Base-by-base conservation (phyloP, 2,888 invertebrate species). In the Hipparchia semele region DNA sequence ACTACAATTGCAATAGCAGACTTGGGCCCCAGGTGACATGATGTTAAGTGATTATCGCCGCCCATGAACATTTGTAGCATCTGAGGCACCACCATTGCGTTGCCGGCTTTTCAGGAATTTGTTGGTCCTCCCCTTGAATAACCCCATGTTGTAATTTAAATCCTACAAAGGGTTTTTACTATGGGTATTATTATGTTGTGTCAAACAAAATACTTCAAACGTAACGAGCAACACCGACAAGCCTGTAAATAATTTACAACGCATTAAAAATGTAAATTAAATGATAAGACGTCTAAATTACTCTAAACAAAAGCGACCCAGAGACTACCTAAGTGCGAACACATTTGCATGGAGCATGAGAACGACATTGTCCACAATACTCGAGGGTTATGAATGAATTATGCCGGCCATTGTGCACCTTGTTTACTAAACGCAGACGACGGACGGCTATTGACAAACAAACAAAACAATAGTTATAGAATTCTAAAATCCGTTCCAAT, bases 371-470 rank as follows among this genome's bases (percentile, higher is more conserved):
- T 60, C 68, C 77, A 64, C 65, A 74, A 76, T 68, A 69, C 64
- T 68, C 74, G 62, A 73, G 69, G 73, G 71, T 75, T 65, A 71
- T 73, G 70, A 66, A 71, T 73, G 70, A 66, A 75, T 62, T 68
- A 75, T 67, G 66, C 66, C 69, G 70, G 73, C 68, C 68, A 73
- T 85, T 84, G 83, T 84, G 68, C 71, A 71, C 73, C 75, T 75
- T 87, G 84, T 86, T 88, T 87, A 83, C 80, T 78, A 80, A 84
- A 81, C 76, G 56, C 71, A 76, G 76, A 71, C 76, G 74, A 64
- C 59, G 65, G 49, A 68, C 59, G 67, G 45, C 64, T 75, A 69
- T 75, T 76, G 77, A 76, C 77, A 77, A 77, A 77, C 72, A 73
- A 45, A 69, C 39, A 59, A 13, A 65, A 74, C 74, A 72, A 74